Evolutionary conservation across 2,888 invertebrate genomes (phyloP).

Genomic region (Lasius platythorax): DNA sequence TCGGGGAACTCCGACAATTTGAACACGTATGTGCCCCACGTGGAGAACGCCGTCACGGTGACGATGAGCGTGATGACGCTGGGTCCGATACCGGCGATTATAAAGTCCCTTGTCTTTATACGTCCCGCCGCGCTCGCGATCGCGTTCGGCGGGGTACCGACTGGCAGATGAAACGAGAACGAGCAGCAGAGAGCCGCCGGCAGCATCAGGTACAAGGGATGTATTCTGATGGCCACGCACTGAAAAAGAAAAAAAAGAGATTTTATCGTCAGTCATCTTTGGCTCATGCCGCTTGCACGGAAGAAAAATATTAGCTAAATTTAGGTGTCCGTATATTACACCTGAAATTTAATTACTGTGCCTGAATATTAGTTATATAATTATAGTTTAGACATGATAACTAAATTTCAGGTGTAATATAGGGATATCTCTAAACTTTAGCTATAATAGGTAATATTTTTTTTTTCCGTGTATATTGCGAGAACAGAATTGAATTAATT

Average conservation of each 20-base stretch:
- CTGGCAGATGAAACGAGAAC: slow-evolving; percentile 97
- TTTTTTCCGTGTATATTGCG: too few relatives aligned
- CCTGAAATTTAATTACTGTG: too few relatives aligned
- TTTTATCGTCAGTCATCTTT: background rate
- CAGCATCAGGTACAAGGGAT: slow-evolving; percentile 96
- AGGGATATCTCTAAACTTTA: too few relatives aligned
- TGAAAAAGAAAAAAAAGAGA: slow-evolving; percentile 81
- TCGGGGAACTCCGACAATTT: slow-evolving; percentile 88
- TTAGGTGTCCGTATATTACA: too few relatives aligned
- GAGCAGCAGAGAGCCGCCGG: slow-evolving; percentile 96
- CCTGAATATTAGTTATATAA: too few relatives aligned
- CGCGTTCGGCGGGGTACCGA: slow-evolving; percentile 98
- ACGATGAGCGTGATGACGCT: slow-evolving; percentile 91
- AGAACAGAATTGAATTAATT: background rate
- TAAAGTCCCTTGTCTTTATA: slow-evolving; percentile 93
- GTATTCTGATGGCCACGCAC: slow-evolving; percentile 91
- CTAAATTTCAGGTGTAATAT: too few relatives aligned
- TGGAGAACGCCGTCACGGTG: slow-evolving; percentile 91
- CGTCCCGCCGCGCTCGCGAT: slow-evolving; percentile 95
- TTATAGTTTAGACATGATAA: too few relatives aligned
- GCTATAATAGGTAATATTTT: too few relatives aligned
- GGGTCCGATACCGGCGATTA: slow-evolving; percentile 92
- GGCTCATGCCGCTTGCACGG: background rate
- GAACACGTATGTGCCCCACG: slow-evolving; percentile 91
- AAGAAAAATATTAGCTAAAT: too few relatives aligned